These are phyloP conservation scores for Lagopus leucura DNA, from an alignment of 2,113 vertebrate species.

Conservation along the genomic window DNA sequence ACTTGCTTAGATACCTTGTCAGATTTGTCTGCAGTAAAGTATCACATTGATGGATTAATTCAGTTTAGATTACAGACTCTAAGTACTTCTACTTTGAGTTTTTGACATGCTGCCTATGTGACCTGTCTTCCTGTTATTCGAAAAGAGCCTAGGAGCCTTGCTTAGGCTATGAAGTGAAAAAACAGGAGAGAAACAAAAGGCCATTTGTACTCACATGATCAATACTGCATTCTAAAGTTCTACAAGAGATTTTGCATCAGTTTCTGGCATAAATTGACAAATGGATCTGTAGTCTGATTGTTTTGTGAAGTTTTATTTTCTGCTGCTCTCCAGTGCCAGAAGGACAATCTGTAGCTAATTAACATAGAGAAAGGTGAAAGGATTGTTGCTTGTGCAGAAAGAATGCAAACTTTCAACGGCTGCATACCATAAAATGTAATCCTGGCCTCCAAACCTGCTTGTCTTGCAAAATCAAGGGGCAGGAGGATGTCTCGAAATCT, in stretches of 20 bases:
- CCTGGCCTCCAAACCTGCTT: background rate
- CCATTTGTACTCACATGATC: background rate
- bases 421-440: background rate
- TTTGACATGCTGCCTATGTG: background rate
- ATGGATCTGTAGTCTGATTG: background rate
- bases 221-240: background rate
- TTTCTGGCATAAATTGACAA: accelerated
- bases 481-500: background rate
- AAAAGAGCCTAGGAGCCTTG: background rate
- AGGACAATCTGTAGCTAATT: background rate
- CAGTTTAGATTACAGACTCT: background rate
- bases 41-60: background rate
- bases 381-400: background rate
- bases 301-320: background rate
- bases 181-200: background rate
- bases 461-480: background rate
- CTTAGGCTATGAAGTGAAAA: background rate
- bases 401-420: background rate
- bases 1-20: background rate
- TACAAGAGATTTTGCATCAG: background rate
- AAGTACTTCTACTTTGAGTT: background rate
- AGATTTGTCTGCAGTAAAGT: background rate
- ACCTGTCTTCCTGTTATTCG: background rate
- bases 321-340: background rate
- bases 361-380: background rate